Conservation (phyloP, 2,113 vertebrate species). For the Pachypanchax playfairii region DNA sequence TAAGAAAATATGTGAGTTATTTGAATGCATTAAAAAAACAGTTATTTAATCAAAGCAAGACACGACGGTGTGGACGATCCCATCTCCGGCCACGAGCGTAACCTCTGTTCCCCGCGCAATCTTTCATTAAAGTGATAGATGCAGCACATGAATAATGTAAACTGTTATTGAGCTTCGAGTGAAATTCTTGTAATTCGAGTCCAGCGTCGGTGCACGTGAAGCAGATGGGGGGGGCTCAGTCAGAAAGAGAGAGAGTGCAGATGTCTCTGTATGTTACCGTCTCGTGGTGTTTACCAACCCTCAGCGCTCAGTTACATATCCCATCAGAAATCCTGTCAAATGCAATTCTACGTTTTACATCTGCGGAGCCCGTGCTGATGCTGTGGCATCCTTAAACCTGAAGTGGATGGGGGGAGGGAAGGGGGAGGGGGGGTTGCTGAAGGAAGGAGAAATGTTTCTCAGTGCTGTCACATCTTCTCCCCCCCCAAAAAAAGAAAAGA, state of each 20-base stretch:
- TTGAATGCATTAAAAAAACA: slow-evolving; percentile 23
- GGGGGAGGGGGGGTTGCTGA: slow-evolving; percentile 12
- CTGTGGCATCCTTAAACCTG: slow-evolving; percentile 38
- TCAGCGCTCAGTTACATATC: slow-evolving; percentile 58
- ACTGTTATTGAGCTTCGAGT: slow-evolving; percentile 45
- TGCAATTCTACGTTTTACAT: slow-evolving; percentile 41
- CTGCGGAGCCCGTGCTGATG: slow-evolving; percentile 38
- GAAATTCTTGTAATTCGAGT: slow-evolving; percentile 40
- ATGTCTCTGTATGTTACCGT: slow-evolving; percentile 53
- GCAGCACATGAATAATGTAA: slow-evolving; percentile 69
- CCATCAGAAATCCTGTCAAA: slow-evolving; percentile 67
- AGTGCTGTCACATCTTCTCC: slow-evolving; percentile 24
- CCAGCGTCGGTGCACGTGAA: slow-evolving; percentile 24
- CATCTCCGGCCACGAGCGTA: slow-evolving; percentile 36
- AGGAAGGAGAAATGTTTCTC: slow-evolving; percentile 31
- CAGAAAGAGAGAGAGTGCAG: slow-evolving; percentile 29
- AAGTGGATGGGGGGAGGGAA: not conserved
- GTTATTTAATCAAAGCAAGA: slow-evolving; percentile 44
- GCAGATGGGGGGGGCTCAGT: slow-evolving; percentile 1
- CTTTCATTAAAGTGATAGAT: slow-evolving; percentile 67
- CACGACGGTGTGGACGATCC: slow-evolving; percentile 38
- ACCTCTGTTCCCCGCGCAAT: slow-evolving; percentile 31
- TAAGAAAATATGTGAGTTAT: slow-evolving; percentile 7
- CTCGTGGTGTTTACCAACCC: slow-evolving; percentile 49
- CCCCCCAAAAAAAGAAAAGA: not conserved